A percentile compares a stretch with the other conserved stretches of the same genome.
phyloP scores from a whole-genome alignment of 2,113 vertebrate genomes.

The Ageneiosus marmoratus region DNA sequence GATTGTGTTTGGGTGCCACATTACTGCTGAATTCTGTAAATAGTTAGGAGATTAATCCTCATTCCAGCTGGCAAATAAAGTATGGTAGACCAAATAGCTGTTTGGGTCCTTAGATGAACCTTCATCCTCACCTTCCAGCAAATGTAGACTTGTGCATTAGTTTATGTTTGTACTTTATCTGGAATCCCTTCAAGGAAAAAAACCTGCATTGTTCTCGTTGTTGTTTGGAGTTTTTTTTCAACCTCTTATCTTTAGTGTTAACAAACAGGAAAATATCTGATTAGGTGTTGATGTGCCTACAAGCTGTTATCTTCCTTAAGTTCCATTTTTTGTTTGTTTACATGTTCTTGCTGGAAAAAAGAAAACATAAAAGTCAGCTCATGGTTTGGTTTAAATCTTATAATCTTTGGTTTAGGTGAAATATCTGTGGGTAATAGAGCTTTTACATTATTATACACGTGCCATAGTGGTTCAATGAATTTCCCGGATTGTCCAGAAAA shows the following conservation, averaged over 20 bases:
- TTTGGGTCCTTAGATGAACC: constrained; percentile 23
- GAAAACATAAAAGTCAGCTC: neutral
- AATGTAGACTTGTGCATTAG: neutral
- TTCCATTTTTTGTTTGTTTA: constrained; percentile 4
- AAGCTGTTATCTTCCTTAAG: neutral
- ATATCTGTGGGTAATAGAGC: neutral
- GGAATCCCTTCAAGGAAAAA: neutral
- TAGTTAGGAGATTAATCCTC: constrained; percentile 33
- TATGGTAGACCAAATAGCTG: constrained; percentile 19
- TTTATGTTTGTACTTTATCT: neutral
- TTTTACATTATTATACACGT: neutral
- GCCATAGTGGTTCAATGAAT: neutral
- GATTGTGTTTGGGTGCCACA: constrained; percentile 22
- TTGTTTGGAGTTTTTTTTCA: neutral
- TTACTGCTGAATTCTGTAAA: constrained; percentile 45
- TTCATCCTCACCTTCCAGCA: neutral
- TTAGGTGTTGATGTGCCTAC: constrained; percentile 5
- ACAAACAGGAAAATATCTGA: neutral
- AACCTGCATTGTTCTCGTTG: neutral
- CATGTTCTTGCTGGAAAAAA: neutral
- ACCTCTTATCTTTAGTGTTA: constrained; percentile 18
- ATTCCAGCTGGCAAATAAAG: constrained; percentile 41
- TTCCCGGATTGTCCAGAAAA: neutral
- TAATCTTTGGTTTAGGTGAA: neutral
- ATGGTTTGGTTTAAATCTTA: neutral